Evolutionary conservation across 2,888 invertebrate species (phyloP).

Genomic region (Stenchaetothrips biformis): DNA sequence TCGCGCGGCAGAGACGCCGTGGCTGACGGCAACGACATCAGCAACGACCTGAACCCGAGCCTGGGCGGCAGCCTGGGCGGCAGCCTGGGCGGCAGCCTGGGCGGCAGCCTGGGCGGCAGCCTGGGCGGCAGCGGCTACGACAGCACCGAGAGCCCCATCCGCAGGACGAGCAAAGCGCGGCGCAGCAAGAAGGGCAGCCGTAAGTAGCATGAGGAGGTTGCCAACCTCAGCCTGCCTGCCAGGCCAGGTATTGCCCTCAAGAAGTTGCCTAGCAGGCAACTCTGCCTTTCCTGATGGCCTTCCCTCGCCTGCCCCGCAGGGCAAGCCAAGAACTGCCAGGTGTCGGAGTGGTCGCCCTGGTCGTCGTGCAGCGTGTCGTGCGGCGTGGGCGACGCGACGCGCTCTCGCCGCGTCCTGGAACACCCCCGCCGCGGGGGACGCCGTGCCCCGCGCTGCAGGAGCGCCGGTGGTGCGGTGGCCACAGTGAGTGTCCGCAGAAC

Average conservation of each 20-base stretch:
- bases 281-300: too few species aligned
- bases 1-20: conserved; percentile 24
- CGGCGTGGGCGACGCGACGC: conserved; percentile 46
- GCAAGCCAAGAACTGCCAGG: conserved; percentile 42
- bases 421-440: conserved; percentile 45
- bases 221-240: neutral
- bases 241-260: too few species aligned
- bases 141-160: neutral
- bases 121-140: neutral
- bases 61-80: neutral
- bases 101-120: too few species aligned
- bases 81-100: neutral
- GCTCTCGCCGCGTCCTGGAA: conserved; percentile 43
- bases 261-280: too few species aligned
- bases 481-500: conserved; percentile 40
- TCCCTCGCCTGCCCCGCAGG: conserved; percentile 33
- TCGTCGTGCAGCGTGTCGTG: conserved; percentile 47
- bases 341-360: conserved; percentile 45
- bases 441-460: conserved; percentile 45
- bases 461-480: conserved; percentile 44
- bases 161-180: conserved; percentile 16
- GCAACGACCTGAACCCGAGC: conserved; percentile 33
- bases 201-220: conserved; percentile 13
- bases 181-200: conserved; percentile 28
- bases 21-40: conserved; percentile 30